phyloP scores from a whole-genome alignment of 2,888 invertebrate genomes.

The Eurois occulta region DNA sequence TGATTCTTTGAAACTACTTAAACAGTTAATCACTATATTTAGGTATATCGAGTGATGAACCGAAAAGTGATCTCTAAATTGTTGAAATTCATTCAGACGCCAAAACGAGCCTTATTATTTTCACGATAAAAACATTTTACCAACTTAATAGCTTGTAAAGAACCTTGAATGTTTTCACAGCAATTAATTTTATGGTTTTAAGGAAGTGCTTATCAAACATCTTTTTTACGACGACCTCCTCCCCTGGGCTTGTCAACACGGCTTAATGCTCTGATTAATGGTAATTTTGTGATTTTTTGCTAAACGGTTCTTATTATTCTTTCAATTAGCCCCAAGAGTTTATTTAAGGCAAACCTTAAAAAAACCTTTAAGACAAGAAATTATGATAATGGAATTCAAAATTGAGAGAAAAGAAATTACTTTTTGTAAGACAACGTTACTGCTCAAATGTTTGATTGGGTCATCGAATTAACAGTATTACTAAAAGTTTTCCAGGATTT shows the following conservation, averaged over 20 bases:
- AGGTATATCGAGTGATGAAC: background rate
- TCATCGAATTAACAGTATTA: background rate
- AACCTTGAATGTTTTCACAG: constrained; percentile 10
- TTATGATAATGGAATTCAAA: background rate
- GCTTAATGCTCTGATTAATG: constrained; percentile 68
- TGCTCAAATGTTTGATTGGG: background rate
- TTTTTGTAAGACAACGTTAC: background rate
- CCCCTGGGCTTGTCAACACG: constrained; percentile 46
- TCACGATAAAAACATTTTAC: background rate
- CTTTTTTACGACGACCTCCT: constrained; percentile 39
- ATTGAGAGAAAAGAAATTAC: background rate
- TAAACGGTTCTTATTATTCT: background rate
- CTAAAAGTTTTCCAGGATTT: background rate
- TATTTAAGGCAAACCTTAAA: background rate
- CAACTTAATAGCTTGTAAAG: background rate
- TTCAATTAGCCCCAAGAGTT: background rate
- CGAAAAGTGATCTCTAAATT: background rate
- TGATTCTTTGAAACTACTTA: background rate
- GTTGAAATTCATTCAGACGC: background rate
- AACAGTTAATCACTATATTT: background rate
- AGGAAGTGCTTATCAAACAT: constrained; percentile 3
- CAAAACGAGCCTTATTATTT: background rate
- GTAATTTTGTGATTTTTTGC: constrained; percentile 29
- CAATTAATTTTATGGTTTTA: constrained; percentile 5
- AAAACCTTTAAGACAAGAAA: background rate